Evolutionary conservation across 2,888 invertebrate species (phyloP), one percentile per base, ranked within the genome.

Genomic region (Alloplasta piceator): DNA sequence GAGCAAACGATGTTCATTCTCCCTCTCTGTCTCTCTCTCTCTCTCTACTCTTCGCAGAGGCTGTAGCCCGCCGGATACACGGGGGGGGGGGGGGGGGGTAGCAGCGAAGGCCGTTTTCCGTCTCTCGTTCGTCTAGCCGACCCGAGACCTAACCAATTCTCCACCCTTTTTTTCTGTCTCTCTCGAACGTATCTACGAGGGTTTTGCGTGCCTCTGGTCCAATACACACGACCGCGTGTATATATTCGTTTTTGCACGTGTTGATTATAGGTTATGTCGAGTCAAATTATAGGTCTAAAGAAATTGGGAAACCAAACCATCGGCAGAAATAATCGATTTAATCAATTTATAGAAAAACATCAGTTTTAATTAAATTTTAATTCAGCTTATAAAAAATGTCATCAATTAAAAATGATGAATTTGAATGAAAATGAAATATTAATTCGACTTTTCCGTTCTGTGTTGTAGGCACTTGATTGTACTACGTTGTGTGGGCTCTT

Each of bases 121-220:
- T 86, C 86, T 87, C 86, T 83, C 73, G 83, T 71, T 84, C 83
- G 87, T 87, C 86, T 87, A 86, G 85, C 73, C 84, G 83, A 75
- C 73, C 60, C 82, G 78, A 64, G 67, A 76, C 56, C 76, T 82
- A 85, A 80, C 82, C 84, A 78, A 83, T 80, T 77, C 81, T 72
- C 73, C 78, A 14, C 72, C 73, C 67, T 67, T 55, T 55, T 58
- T 66, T 48, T 38, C 41, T 63, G 38, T 63, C 38, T 16, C n/a
- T 26, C 55, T 36, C 52, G 6, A 52, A 39, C 39, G 5, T 48
- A 58, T 56, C 36, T 43, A 63, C 63, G 63, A 67, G 64, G 61
- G 74, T 26, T 26, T 26, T 61, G 67, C 50, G 61, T 73, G 66
- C 72, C 6, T 6, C 6, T 36, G 50, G 56, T 48, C 41, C 46